A percentile compares a stretch with the other conserved stretches of the same genome.
These are phyloP conservation scores for Teleiodes luculella DNA, from an alignment of 2,888 invertebrate genomes.

Conservation along the genomic window DNA sequence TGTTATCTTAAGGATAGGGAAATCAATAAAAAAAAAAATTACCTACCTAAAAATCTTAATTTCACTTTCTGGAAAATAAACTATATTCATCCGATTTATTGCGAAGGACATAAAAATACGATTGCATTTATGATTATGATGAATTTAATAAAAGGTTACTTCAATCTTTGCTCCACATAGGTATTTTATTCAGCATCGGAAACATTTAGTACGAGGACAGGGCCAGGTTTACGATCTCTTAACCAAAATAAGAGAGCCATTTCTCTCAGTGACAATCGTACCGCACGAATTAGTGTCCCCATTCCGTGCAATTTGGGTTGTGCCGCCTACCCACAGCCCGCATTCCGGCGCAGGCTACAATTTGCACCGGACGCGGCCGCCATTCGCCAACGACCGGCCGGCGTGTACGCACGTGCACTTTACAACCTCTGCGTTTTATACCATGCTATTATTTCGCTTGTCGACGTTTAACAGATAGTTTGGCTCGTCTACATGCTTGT, in stretches of 20 bases:
- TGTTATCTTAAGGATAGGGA: too few relatives aligned
- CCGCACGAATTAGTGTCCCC: conserved; percentile 59
- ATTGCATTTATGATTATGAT: too few relatives aligned
- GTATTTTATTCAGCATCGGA: background rate
- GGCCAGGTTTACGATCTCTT: background rate
- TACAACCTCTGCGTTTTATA: conserved; percentile 64
- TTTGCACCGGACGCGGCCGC: conserved; percentile 58
- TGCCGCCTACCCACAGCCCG: conserved; percentile 51
- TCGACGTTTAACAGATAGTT: conserved; percentile 32
- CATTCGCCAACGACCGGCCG: conserved; percentile 46
- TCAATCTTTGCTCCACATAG: too few relatives aligned
- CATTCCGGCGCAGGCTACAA: conserved; percentile 49
- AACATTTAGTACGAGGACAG: background rate
- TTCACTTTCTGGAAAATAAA: too few relatives aligned
- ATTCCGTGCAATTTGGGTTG: conserved; percentile 59
- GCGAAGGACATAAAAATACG: too few relatives aligned
- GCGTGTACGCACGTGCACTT: conserved; percentile 55
- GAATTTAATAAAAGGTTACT: too few relatives aligned
- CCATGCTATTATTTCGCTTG: conserved; percentile 38
- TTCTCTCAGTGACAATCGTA: conserved; percentile 44
- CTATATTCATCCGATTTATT: too few relatives aligned
- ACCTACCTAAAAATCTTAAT: too few relatives aligned
- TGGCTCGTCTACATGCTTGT: conserved; percentile 12
- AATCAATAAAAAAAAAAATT: too few relatives aligned
- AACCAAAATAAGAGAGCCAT: conserved; percentile 34